These are phyloP conservation scores for Virgularia gustaviana DNA, from an alignment of 92 coral and sea anemone species.

Conservation along the genomic window DNA sequence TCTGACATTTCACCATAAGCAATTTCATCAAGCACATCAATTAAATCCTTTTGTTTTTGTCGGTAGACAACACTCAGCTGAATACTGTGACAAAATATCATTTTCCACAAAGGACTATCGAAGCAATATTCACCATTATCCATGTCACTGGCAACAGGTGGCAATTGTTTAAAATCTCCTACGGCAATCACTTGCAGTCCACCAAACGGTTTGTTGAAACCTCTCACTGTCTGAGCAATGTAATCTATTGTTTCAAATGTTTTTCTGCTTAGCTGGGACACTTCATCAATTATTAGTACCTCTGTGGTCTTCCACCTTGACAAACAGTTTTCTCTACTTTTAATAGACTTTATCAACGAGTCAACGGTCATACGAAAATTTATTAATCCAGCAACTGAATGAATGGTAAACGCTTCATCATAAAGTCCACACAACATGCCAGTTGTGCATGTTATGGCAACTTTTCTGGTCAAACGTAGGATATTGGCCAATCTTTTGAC, in stretches of 20 bases:
- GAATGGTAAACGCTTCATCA: constrained; percentile 42
- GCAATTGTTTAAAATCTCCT: constrained; percentile 58
- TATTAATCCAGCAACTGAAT: constrained; percentile 54
- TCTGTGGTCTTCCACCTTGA: constrained; percentile 4
- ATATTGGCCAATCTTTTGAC: constrained; percentile 1
- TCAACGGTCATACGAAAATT: constrained; percentile 35
- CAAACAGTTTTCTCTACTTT: constrained; percentile 13
- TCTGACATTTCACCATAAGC: not conserved
- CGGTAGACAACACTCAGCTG: not conserved
- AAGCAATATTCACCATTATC: too few species aligned
- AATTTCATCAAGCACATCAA: not conserved
- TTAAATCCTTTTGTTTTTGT: not conserved
- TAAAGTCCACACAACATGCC: constrained; percentile 26
- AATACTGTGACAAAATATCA: not conserved
- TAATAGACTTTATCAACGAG: constrained; percentile 6
- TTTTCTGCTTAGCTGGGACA: constrained; percentile 48
- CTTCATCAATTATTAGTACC: not conserved
- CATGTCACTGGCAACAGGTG: constrained; percentile 49
- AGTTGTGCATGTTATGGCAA: constrained; percentile 29
- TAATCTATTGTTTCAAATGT: too few species aligned
- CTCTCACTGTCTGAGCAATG: constrained; percentile 3
- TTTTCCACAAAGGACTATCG: constrained; percentile 1
- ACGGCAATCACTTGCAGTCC: constrained; percentile 57
- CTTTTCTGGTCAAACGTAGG: constrained; percentile 3
- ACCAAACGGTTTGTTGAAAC: constrained; percentile 40